Conservation (phyloP, 2,888 invertebrate species). For the Oasisia sp. region DNA sequence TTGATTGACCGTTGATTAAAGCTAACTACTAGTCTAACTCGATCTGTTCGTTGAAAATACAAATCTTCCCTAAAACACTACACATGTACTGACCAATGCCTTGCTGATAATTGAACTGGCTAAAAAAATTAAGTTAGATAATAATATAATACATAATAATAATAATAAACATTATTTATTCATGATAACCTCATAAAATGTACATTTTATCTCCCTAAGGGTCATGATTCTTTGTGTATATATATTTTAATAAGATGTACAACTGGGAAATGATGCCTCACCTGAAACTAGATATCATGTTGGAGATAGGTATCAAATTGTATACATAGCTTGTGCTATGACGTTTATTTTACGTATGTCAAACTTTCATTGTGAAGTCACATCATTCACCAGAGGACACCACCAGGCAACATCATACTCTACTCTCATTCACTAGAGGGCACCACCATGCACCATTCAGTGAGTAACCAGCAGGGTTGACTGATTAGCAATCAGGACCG, state of each 20-base stretch:
- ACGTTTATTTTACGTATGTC: neutral
- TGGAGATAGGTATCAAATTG: no score
- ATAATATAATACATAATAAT: neutral
- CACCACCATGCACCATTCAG: neutral
- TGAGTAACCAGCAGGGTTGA: neutral
- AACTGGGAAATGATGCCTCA: neutral
- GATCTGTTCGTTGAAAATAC: neutral
- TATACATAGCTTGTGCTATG: neutral
- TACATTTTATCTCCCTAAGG: no score
- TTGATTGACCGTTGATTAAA: neutral
- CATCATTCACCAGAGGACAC: neutral
- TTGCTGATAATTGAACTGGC: neutral
- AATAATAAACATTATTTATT: no score
- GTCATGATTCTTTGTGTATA: no score
- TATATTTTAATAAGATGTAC: neutral
- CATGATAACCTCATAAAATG: no score
- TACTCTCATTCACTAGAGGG: neutral
- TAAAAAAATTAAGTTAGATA: neutral
- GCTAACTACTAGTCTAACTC: neutral
- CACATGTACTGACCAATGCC: neutral
- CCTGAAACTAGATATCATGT: neutral
- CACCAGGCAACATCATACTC: neutral
- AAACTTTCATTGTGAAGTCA: neutral
- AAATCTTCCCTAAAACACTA: neutral
- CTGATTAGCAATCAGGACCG: no score